phyloP scores from a whole-genome alignment of 2,888 invertebrate species.

The Nymphalis c-album region DNA sequence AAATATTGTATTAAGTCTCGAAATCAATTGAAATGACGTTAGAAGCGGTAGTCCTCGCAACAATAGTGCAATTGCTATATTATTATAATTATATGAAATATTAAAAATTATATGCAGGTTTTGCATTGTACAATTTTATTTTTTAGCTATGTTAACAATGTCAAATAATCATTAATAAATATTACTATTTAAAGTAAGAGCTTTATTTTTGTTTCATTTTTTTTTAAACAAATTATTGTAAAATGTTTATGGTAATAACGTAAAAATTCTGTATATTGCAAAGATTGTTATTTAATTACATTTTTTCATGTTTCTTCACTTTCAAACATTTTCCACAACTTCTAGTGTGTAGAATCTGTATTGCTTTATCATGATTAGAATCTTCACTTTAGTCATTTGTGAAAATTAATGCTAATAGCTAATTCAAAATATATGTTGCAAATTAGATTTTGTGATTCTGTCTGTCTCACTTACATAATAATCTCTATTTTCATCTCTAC shows the following conservation, averaged over 20 bases:
- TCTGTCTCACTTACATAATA: constrained; percentile 60
- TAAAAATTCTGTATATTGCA: constrained; percentile 20
- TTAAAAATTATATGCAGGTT: constrained; percentile 75
- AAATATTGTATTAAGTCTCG: constrained; percentile 60
- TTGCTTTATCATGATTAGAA: constrained; percentile 34
- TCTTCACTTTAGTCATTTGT: constrained; percentile 42
- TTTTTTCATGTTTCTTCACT: constrained; percentile 25
- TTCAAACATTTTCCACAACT: constrained; percentile 24
- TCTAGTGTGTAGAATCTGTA: constrained; percentile 27
- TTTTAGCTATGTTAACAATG: constrained; percentile 75
- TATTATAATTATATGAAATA: constrained; percentile 61
- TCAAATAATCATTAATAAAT: constrained; percentile 77
- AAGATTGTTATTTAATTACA: constrained; percentile 20
- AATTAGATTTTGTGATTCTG: constrained; percentile 49
- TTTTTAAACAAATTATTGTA: constrained; percentile 51
- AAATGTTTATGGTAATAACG: constrained; percentile 36
- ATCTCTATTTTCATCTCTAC: constrained; percentile 71
- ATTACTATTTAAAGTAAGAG: constrained; percentile 74
- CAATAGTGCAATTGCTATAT: constrained; percentile 79
- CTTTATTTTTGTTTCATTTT: constrained; percentile 69
- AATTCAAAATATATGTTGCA: constrained; percentile 54
- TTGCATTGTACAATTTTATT: constrained; percentile 80
- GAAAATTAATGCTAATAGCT: constrained; percentile 52
- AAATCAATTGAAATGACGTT: constrained; percentile 63
- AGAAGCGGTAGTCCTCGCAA: constrained; percentile 79